Conservation (phyloP, 2,113 vertebrate species). For the Ancistrus triradiatus region DNA sequence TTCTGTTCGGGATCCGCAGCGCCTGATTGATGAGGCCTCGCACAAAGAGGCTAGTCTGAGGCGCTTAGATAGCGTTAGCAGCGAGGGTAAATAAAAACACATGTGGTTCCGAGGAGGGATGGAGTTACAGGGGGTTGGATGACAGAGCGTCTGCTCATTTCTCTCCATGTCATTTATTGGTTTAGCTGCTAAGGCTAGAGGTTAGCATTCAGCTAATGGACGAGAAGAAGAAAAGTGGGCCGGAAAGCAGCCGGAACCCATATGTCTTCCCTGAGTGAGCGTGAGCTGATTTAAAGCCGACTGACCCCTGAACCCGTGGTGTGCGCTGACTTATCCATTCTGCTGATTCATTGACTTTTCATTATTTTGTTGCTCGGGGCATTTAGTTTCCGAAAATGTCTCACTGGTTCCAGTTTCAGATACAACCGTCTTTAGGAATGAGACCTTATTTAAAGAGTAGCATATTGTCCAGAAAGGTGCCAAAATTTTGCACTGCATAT, state of each 20-base stretch:
- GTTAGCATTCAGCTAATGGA: slow-evolving; percentile 1
- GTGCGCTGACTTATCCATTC: slow-evolving; percentile 17
- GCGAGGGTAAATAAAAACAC: slow-evolving; percentile 45
- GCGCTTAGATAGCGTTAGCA: slow-evolving; percentile 15
- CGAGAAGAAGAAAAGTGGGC: neutral
- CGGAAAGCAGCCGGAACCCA: slow-evolving; percentile 2
- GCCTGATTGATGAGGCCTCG: slow-evolving; percentile 42
- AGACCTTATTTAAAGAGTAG: no score
- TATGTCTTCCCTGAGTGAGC: slow-evolving; percentile 7
- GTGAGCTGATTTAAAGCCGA: slow-evolving; percentile 1
- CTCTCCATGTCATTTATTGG: slow-evolving; percentile 15
- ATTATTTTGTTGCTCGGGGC: no score
- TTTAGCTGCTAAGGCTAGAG: slow-evolving; percentile 6
- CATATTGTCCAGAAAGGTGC: no score
- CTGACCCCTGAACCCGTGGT: slow-evolving; percentile 21
- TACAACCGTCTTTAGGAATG: no score
- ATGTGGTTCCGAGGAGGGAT: slow-evolving; percentile 28
- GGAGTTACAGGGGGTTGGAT: neutral
- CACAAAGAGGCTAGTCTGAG: slow-evolving; percentile 41
- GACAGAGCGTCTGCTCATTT: slow-evolving; percentile 13
- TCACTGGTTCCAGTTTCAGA: no score
- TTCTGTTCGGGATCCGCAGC: slow-evolving; percentile 36
- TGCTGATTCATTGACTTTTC: slow-evolving; percentile 13
- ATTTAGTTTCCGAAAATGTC: no score
- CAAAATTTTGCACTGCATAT: no score